Evolutionary conservation across 2,113 vertebrate genomes (phyloP).

Genomic region (Scomber scombrus): DNA sequence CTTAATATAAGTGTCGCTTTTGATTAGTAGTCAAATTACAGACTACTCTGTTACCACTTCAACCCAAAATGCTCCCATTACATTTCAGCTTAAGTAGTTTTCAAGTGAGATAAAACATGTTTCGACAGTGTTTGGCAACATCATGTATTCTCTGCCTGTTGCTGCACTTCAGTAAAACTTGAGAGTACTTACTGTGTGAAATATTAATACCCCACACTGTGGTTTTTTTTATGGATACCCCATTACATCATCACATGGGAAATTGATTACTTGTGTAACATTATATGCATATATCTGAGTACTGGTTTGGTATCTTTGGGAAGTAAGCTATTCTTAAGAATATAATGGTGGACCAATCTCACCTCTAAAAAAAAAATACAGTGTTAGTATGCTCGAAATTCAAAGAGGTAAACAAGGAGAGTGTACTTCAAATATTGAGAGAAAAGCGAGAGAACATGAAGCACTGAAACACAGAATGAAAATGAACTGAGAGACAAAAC

Average conservation of each 20-base stretch:
- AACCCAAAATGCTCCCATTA: not conserved
- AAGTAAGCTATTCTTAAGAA: not conserved
- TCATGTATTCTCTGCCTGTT: slow-evolving; percentile 1
- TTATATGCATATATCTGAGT: not conserved
- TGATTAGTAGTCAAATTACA: not conserved
- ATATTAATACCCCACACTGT: not conserved
- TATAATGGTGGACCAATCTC: too few species aligned
- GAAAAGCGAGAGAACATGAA: not conserved
- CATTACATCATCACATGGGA: not conserved
- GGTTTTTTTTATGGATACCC: not conserved
- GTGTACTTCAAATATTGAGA: not conserved
- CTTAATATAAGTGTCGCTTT: not conserved
- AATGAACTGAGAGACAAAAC: not conserved
- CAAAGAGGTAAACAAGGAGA: not conserved
- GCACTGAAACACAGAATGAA: not conserved
- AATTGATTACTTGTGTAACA: not conserved
- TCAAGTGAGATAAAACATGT: too few species aligned
- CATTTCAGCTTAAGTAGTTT: not conserved
- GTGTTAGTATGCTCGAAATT: not conserved
- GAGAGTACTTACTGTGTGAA: not conserved
- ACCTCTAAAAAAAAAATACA: not conserved
- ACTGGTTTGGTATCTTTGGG: not conserved
- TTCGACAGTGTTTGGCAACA: not conserved
- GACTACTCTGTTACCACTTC: not conserved
- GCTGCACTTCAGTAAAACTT: not conserved